Conservation (phyloP, 2,797 vertebrate genomes). For the Alcedo atthis region DNA sequence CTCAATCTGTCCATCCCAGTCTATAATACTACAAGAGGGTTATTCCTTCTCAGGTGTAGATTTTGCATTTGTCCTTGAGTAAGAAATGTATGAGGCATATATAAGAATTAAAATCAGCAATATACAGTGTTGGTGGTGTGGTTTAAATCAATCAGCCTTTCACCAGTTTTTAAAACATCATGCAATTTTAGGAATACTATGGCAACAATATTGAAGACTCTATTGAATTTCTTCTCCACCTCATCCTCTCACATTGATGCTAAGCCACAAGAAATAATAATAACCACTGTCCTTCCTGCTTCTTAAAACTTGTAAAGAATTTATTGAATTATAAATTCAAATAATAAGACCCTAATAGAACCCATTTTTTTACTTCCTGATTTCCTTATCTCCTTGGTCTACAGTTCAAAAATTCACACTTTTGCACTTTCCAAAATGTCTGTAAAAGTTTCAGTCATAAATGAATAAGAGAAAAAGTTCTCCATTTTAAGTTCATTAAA, state of each 20-base stretch:
- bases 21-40: background rate
- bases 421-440: background rate
- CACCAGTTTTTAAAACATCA: slow-evolving; percentile 6
- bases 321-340: slow-evolving; percentile 34
- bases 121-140: background rate
- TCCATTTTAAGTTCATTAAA: background rate
- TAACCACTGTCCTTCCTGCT: background rate
- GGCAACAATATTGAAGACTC: background rate
- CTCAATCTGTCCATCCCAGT: background rate
- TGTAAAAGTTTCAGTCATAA: background rate
- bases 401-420: background rate
- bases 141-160: background rate
- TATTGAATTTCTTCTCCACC: background rate
- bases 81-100: background rate
- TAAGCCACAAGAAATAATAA: slow-evolving; percentile 18
- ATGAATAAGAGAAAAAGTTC: background rate
- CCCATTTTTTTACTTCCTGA: background rate
- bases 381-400: background rate
- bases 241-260: background rate
- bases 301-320: background rate
- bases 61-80: background rate
- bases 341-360: slow-evolving; percentile 9
- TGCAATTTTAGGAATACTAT: background rate
- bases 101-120: background rate
- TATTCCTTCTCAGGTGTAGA: background rate